These are phyloP conservation scores for Ailurus styani DNA, from an alignment of 2,113 vertebrate species.

Conservation along the genomic window DNA sequence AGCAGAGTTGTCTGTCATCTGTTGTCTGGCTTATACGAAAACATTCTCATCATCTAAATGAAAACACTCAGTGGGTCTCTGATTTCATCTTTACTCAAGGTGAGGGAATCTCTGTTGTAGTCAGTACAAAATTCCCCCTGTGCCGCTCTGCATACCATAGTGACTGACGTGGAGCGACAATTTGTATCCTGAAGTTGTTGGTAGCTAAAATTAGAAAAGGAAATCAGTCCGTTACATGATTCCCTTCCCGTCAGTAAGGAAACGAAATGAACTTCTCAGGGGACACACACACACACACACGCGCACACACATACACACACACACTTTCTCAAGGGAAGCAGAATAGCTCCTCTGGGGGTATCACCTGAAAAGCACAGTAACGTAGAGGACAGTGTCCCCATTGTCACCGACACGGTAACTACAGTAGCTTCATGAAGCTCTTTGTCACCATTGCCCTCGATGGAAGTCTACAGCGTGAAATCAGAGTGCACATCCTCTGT, in stretches of 20 bases:
- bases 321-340: not conserved
- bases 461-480: not conserved
- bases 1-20: not conserved
- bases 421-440: not conserved
- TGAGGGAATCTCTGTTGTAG: not conserved
- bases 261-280: not conserved
- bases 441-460: not conserved
- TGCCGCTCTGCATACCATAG: not conserved
- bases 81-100: not conserved
- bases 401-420: not conserved
- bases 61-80: not conserved
- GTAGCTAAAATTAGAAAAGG: not conserved
- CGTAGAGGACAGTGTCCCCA: not conserved
- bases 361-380: not conserved
- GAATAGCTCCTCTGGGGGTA: not conserved
- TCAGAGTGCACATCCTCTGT: not conserved
- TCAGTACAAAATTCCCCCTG: not conserved
- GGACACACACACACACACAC: not conserved
- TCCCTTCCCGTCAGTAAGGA: not conserved
- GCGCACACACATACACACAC: not conserved
- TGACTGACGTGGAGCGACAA: not conserved
- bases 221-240: not conserved
- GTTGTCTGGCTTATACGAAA: not conserved
- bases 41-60: not conserved
- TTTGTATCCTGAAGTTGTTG: not conserved